Conservation (phyloP, 2,888 invertebrate species). For the Salpingus planirostris region DNA sequence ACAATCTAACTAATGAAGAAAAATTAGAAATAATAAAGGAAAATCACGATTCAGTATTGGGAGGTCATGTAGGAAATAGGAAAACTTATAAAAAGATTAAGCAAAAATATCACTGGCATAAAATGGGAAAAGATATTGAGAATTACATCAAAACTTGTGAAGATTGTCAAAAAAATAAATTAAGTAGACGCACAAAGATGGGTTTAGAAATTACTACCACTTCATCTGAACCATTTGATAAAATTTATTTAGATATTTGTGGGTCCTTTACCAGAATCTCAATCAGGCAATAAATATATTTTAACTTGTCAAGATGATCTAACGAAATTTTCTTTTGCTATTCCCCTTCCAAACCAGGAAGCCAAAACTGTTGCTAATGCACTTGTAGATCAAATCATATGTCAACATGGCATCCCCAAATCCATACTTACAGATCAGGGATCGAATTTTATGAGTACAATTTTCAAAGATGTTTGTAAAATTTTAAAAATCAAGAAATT, state of each 20-base stretch:
- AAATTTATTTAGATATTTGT: slow-evolving; percentile 18
- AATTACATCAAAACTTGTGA: no score
- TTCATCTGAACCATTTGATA: slow-evolving; percentile 11
- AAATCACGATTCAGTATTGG: no score
- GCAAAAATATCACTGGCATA: no score
- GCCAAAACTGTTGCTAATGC: slow-evolving; percentile 21
- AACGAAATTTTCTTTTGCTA: slow-evolving; percentile 17
- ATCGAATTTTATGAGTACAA: slow-evolving; percentile 9
- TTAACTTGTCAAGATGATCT: slow-evolving; percentile 19
- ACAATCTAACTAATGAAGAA: no score
- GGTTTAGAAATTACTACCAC: no score
- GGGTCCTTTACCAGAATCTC: slow-evolving; percentile 16
- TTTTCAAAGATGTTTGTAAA: slow-evolving; percentile 8
- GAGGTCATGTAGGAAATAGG: no score
- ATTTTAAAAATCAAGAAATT: slow-evolving; percentile 7
- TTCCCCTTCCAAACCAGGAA: slow-evolving; percentile 23
- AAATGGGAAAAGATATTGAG: no score
- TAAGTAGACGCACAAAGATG: background rate
- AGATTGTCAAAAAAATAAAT: no score
- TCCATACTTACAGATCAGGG: slow-evolving; percentile 17
- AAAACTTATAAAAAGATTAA: no score
- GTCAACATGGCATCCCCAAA: slow-evolving; percentile 15
- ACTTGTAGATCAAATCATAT: slow-evolving; percentile 13
- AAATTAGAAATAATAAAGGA: no score
- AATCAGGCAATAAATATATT: slow-evolving; percentile 15